Evolutionary conservation across 2,113 vertebrate genomes (phyloP), one percentile per base, ranked within the genome.

Genomic region (Otocyon megalotis): DNA sequence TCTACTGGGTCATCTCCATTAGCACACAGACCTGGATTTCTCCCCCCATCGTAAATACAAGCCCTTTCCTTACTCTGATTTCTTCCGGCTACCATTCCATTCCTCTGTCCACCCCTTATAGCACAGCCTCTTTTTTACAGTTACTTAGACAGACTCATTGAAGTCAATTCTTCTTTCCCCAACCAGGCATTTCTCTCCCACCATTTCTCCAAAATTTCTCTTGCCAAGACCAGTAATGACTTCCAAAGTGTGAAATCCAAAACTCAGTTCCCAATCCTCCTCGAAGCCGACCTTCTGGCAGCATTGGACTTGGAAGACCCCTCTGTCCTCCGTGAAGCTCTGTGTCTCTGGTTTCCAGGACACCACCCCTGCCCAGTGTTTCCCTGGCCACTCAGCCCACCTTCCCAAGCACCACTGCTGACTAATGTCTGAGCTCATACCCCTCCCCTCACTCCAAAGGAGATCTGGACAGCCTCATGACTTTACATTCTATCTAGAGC

Each of bases 331-430:
- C 0, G 0, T 20, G 16, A 53, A 90, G 67, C 48, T 50, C n/a
- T 81, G 24, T 58, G 30, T 22, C 20, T 56, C 28, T 35, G 69
- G 48, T 22, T 80, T 54, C 15, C 8, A 22, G 48, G 80, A 72
- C 2, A 3, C 10, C 3, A 10, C 12, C 4, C 26, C 14, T 5
- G n/a, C 20, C 48, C 30, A 5, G n/a, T 1, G 14, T 19, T 22
- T 54, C 43, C 60, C 32, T 12, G 24, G 35, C 2, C 24, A 35
- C 72, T 35, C 8, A 3, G 50, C 14, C 13, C 8, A 5, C 63
- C 50, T 11, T 0, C 8, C 37, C 77, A 32, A n/a, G 7, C 30
- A n/a, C 20, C 74, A 8, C 35, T 6, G 43, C n/a, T 50, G 43
- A 32, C 79, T 32, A 35, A 14, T 37, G 16, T 11, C 79, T 58